phyloP scores from a whole-genome alignment of 2,888 invertebrate species.

The Coleophora flavipennella region DNA sequence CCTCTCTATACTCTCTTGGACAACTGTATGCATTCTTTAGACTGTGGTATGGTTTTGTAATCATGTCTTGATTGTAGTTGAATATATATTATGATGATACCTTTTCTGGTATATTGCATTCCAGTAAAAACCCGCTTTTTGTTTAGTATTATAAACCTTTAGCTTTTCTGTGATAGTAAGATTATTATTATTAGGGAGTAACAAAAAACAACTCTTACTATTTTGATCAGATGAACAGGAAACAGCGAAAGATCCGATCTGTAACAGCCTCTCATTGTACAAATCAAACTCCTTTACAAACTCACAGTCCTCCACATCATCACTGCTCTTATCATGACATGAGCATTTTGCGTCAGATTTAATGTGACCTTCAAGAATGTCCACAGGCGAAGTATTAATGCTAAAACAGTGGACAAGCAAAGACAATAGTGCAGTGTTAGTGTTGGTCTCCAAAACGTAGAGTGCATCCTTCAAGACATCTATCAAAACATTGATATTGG shows the following conservation, averaged over 20 bases:
- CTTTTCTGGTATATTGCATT: too few relatives aligned
- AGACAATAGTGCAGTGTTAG: constrained; percentile 76
- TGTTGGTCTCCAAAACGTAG: constrained; percentile 76
- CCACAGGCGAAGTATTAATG: constrained; percentile 35
- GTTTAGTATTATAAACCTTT: too few relatives aligned
- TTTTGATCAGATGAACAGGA: constrained; percentile 65
- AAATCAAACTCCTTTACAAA: constrained; percentile 77
- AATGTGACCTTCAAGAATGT: constrained; percentile 42
- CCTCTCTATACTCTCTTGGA: too few relatives aligned
- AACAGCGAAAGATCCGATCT: constrained; percentile 80
- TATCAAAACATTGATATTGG: constrained; percentile 67
- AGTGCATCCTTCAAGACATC: constrained; percentile 75
- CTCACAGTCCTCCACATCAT: constrained; percentile 54
- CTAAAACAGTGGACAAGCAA: constrained; percentile 63
- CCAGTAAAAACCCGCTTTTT: too few relatives aligned
- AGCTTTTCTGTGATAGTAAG: too few relatives aligned
- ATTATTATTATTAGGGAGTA: not conserved
- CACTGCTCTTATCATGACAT: constrained; percentile 26
- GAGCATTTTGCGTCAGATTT: constrained; percentile 27
- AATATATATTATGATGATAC: too few relatives aligned
- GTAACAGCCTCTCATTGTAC: constrained; percentile 77
- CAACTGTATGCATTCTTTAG: too few relatives aligned
- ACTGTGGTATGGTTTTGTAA: too few relatives aligned
- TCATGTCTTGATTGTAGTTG: too few relatives aligned
- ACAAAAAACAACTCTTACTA: constrained; percentile 31